phyloP scores from a whole-genome alignment of 2,888 invertebrate genomes.

The Rhynchonema sp. region DNA sequence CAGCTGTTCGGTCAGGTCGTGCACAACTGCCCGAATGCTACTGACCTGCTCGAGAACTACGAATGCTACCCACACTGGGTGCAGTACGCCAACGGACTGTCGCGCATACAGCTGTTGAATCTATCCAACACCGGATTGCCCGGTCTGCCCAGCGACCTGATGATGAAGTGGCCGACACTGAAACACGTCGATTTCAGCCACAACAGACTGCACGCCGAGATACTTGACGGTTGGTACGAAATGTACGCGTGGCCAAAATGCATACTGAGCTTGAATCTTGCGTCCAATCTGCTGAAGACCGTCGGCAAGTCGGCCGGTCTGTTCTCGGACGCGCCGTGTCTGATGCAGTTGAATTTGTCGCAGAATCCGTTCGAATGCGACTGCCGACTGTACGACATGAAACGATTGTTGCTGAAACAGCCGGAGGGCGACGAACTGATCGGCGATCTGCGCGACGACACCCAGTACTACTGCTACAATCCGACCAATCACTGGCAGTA shows the following conservation, averaged over 20 bases:
- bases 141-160: background rate
- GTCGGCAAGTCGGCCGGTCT: background rate
- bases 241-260: background rate
- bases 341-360: constrained; percentile 17
- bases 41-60: background rate
- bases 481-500: background rate
- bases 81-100: background rate
- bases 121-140: background rate
- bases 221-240: background rate
- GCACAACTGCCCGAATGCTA: background rate
- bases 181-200: background rate
- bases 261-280: background rate
- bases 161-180: background rate
- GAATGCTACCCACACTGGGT: background rate
- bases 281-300: background rate
- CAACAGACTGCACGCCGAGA: background rate
- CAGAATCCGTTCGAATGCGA: constrained; percentile 20
- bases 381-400: constrained; percentile 15
- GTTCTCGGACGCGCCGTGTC: constrained; percentile 2
- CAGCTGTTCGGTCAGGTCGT: background rate
- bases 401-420: constrained; percentile 3
- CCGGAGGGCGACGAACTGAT: background rate
- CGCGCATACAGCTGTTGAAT: background rate
- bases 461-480: background rate
- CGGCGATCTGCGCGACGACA: background rate